Percentiles rank a stretch among this genome's conserved stretches.
phyloP scores from a whole-genome alignment of 2,797 vertebrate genomes.

The Melanotaenia maccullochi region DNA sequence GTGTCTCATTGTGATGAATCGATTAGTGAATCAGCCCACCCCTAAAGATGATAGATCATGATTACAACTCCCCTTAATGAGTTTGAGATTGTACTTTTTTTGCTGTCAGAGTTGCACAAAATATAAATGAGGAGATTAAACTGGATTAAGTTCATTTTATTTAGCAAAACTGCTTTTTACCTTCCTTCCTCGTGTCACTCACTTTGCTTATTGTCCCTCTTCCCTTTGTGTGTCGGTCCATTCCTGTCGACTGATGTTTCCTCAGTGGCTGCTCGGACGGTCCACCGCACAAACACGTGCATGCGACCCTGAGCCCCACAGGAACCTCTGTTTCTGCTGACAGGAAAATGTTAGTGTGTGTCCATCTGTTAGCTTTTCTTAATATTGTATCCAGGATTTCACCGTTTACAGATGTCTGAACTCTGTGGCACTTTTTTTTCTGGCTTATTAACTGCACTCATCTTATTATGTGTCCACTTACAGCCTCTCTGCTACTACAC shows the following conservation, averaged over 20 bases:
- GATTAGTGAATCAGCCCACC: too few species aligned
- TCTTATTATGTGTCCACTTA: neutral
- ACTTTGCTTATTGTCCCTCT: constrained; percentile 35
- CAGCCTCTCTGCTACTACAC: neutral
- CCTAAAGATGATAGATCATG: too few species aligned
- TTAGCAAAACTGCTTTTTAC: constrained; percentile 8
- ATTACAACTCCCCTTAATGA: neutral
- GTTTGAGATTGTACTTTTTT: constrained; percentile 1
- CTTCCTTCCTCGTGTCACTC: constrained; percentile 10
- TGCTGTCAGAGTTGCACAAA: neutral
- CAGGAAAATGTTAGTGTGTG: constrained; percentile 54
- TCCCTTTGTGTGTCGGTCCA: constrained; percentile 45
- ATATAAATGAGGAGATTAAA: neutral
- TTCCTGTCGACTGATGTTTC: constrained; percentile 66
- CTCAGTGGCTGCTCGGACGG: constrained; percentile 59
- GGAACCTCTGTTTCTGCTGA: constrained; percentile 65
- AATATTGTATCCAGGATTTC: constrained; percentile 11
- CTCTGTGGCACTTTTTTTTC: constrained; percentile 10
- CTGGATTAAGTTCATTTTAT: neutral
- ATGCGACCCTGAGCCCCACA: constrained; percentile 51
- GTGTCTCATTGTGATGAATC: too few species aligned
- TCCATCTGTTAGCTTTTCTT: constrained; percentile 35
- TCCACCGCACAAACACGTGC: constrained; percentile 12
- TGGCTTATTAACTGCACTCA: neutral
- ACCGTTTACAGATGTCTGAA: constrained; percentile 31